Evolutionary conservation across 2,113 vertebrate species (phyloP), one percentile per base, ranked within the genome.

Genomic region (Silurus asotus): DNA sequence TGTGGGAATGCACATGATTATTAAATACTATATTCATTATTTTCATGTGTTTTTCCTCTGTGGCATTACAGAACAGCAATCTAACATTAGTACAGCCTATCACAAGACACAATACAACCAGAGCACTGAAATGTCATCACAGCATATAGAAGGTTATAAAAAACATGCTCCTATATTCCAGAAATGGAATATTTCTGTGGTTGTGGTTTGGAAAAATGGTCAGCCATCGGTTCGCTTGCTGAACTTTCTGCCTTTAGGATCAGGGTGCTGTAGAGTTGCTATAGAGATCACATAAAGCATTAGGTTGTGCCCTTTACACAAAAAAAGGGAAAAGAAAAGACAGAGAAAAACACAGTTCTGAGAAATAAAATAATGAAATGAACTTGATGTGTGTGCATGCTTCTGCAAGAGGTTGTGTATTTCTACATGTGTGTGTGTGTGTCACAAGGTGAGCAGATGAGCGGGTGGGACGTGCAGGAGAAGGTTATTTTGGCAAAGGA

Each of bases 401-500:
- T 45, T 83, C 58, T 87, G 75, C 28, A 83, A 58, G 23, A 78
- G 59, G 6, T 7, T 86, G 76, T 72, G 84, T 81, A 74, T 79
- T 6, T 48, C 56, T 79, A 48, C 70, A 72, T 88, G 87, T 80
- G 82, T 85, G 84, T 79, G 78, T 79, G 25, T 85, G 69, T 87
- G 84, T 59, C 20, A 75, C 23, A 37, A 88, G 79, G 83, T 88
- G 78, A 88, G 62, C 51, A 82, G 56, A 45, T 67, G 87, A 61
- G 79, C 25, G 61, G 69, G 48, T 82, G 87, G 87, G 84, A 49
- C 51, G 76, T 45, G 67, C 45, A 62, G 83, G 64, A 85, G 61
- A 58, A 93, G 93, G 93, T 93, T 94, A 93, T 93, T 93, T 93
- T 92, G 93, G 93, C 94, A 94, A 92, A 89, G 56, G 90, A 92